These are phyloP conservation scores for Tachina grossa DNA, from an alignment of 2,888 invertebrate genomes.

Conservation along the genomic window DNA sequence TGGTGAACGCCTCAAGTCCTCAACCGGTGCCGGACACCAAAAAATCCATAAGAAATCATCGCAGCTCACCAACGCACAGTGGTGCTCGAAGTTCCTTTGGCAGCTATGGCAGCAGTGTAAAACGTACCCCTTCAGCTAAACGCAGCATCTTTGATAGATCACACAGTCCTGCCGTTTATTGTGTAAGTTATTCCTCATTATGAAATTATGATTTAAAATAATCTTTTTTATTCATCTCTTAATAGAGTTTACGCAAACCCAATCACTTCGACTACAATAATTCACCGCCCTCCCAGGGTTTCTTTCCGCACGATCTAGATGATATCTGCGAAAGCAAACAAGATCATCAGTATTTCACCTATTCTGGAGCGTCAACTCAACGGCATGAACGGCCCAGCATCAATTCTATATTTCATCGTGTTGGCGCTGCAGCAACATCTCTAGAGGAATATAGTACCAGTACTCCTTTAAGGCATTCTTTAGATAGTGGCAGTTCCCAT, in stretches of 20 bases:
- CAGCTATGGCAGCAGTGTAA: constrained; percentile 77
- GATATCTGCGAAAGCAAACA: constrained; percentile 82
- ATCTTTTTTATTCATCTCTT: neutral
- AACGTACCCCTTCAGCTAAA: constrained; percentile 78
- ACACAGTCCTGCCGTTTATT: constrained; percentile 80
- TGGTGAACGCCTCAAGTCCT: constrained; percentile 79
- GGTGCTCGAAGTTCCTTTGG: constrained; percentile 79
- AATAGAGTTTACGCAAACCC: constrained; percentile 79
- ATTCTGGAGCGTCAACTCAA: constrained; percentile 79
- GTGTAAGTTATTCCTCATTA: constrained; percentile 76
- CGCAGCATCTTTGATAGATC: constrained; percentile 80
- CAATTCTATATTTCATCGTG: constrained; percentile 82
- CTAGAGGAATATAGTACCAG: constrained; percentile 79
- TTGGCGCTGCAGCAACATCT: constrained; percentile 78
- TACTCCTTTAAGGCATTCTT: constrained; percentile 72
- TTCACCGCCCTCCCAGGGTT: constrained; percentile 79
- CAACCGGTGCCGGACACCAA: constrained; percentile 81
- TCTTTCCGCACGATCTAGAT: constrained; percentile 82
- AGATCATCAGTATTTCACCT: constrained; percentile 83
- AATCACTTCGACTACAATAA: constrained; percentile 78
- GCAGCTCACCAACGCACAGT: constrained; percentile 78
- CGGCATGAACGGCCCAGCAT: constrained; percentile 80
- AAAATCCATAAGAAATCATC: constrained; percentile 78
- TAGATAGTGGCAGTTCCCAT: constrained; percentile 64
- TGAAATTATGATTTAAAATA: neutral